phyloP scores from a whole-genome alignment of 1,140 invertebrate species.

The Leptoteleia sp. region DNA sequence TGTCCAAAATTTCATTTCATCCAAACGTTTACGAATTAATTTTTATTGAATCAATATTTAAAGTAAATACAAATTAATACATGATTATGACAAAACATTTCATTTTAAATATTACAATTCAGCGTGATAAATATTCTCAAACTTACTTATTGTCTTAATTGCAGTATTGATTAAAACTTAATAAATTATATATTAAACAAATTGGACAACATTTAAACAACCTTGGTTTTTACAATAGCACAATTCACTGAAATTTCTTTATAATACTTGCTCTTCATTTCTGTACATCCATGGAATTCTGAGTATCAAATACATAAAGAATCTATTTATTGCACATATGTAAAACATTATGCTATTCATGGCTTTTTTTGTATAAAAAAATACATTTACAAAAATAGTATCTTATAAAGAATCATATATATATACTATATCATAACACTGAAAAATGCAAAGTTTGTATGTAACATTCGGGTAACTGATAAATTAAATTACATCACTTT shows the following conservation, averaged over 20 bases:
- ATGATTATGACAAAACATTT: too few relatives aligned
- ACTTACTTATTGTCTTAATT: constrained; percentile 7
- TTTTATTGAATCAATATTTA: too few relatives aligned
- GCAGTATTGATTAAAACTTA: neutral
- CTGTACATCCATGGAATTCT: constrained; percentile 10
- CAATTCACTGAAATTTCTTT: constrained; percentile 9
- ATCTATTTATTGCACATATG: too few relatives aligned
- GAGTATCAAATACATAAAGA: constrained; percentile 37
- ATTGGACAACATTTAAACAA: neutral
- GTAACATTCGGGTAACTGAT: constrained; percentile 14
- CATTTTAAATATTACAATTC: neutral
- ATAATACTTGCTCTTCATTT: constrained; percentile 27
- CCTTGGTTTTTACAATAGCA: constrained; percentile 31
- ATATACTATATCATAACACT: constrained; percentile 31
- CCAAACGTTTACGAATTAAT: too few relatives aligned
- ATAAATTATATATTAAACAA: neutral
- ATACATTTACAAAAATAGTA: constrained; percentile 32
- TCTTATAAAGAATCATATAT: constrained; percentile 44
- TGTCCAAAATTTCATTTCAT: too few relatives aligned
- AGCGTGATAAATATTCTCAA: constrained; percentile 16
- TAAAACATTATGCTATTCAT: too few relatives aligned
- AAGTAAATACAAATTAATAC: too few relatives aligned
- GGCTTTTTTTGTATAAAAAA: constrained; percentile 26
- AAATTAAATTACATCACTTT: neutral
- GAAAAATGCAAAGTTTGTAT: constrained; percentile 5